Conservation (phyloP, 2,113 vertebrate species). For the Pao palembangensis region DNA sequence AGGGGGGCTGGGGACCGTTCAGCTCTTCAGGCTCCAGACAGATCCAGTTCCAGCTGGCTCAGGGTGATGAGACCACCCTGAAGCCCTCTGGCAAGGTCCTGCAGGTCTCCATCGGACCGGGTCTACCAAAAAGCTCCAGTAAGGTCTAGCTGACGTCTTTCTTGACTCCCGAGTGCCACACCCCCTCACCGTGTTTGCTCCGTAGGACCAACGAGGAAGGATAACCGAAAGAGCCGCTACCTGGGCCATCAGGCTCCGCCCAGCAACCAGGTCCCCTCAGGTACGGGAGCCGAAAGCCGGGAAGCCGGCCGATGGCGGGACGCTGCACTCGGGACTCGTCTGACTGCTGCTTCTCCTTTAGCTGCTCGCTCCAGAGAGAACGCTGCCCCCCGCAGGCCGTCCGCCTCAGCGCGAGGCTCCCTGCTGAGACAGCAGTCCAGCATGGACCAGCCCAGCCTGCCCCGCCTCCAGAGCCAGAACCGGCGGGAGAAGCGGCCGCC, state of each 20-base stretch:
- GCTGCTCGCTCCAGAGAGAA: conserved; percentile 14
- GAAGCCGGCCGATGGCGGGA: background rate
- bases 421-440: conserved; percentile 72
- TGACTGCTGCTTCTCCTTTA: background rate
- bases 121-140: conserved; percentile 80
- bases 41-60: conserved; percentile 77
- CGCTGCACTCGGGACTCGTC: fast-evolving
- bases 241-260: conserved; percentile 17
- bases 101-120: conserved; percentile 73
- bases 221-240: conserved; percentile 76
- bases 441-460: conserved; percentile 80
- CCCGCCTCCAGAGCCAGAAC: conserved; percentile 62
- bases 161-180: background rate
- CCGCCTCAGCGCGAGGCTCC: conserved; percentile 52
- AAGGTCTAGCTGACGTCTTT: conserved; percentile 12
- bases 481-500: conserved; percentile 3
- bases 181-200: conserved; percentile 5
- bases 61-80: conserved; percentile 66
- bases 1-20: conserved; percentile 79
- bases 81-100: conserved; percentile 75
- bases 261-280: conserved; percentile 32
- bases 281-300: conserved; percentile 22
- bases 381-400: conserved; percentile 4
- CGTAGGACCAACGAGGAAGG: conserved; percentile 76
- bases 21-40: conserved; percentile 77